These are phyloP conservation scores for Archilochus colubris DNA, from an alignment of 2,113 vertebrate genomes.

Conservation along the genomic window DNA sequence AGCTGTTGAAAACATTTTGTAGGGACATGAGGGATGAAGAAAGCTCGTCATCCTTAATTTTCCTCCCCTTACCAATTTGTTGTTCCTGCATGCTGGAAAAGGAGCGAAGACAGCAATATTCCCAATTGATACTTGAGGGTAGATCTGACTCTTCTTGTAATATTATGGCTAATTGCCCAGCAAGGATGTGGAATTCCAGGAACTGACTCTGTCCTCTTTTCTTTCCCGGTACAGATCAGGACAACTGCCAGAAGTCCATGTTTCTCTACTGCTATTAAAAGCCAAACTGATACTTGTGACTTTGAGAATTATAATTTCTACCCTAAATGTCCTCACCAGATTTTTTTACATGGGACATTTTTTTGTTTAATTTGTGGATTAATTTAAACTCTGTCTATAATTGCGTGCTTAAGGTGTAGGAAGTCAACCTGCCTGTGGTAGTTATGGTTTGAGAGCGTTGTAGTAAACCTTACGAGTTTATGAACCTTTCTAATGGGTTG, in stretches of 20 bases:
- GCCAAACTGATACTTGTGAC: constrained; percentile 33
- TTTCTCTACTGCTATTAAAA: constrained; percentile 42
- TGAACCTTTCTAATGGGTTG: not conserved
- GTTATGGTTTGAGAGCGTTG: not conserved
- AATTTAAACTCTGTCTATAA: not conserved
- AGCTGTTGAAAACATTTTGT: constrained; percentile 46
- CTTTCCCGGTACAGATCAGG: not conserved
- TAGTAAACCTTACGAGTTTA: not conserved
- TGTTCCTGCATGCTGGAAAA: not conserved
- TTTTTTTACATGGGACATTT: not conserved
- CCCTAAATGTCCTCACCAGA: not conserved
- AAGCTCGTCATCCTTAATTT: not conserved
- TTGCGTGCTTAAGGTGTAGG: not conserved
- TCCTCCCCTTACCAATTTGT: not conserved
- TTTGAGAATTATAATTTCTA: constrained; percentile 20
- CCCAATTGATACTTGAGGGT: not conserved
- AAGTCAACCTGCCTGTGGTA: not conserved
- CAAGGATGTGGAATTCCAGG: not conserved
- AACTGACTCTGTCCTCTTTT: constrained; percentile 5
- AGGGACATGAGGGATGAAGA: not conserved
- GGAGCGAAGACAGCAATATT: not conserved
- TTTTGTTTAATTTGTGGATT: not conserved
- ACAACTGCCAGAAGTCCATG: constrained; percentile 8
- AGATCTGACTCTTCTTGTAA: not conserved
- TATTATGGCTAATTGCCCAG: not conserved